Percentiles rank a stretch among this genome's conserved stretches.
Evolutionary conservation across 2,888 invertebrate genomes (phyloP).

Genomic region (Synanthedon tipuliformis): DNA sequence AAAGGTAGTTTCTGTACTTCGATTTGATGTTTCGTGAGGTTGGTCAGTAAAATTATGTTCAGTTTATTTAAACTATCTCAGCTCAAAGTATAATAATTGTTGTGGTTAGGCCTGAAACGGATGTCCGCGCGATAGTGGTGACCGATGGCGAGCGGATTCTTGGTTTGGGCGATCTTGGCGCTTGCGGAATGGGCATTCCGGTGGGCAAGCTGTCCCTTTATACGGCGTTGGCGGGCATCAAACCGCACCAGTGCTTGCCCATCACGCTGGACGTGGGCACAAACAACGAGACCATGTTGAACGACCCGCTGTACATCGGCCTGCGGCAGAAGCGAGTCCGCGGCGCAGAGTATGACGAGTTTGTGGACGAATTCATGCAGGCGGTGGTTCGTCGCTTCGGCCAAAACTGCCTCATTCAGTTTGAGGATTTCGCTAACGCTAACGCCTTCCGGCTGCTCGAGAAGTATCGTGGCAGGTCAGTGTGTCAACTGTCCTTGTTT

Average conservation of each 20-base stretch:
- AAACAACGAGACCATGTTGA: conserved; percentile 84
- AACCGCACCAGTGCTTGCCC: conserved; percentile 95
- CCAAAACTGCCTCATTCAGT: conserved; percentile 88
- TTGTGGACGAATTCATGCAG: conserved; percentile 97
- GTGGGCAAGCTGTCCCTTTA: conserved; percentile 97
- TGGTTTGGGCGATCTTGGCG: conserved; percentile 96
- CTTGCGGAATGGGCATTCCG: conserved; percentile 99
- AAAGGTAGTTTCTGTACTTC: too few species aligned
- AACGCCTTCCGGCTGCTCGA: conserved; percentile 95
- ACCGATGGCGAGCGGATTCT: conserved; percentile 99
- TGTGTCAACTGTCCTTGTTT: conserved; percentile 3
- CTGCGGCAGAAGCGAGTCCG: conserved; percentile 85
- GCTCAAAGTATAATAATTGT: not conserved
- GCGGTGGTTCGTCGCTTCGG: conserved; percentile 88
- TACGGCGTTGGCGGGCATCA: conserved; percentile 96
- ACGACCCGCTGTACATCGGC: conserved; percentile 97
- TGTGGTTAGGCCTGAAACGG: conserved; percentile 79
- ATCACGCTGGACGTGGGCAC: conserved; percentile 94
- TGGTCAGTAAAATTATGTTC: too few species aligned
- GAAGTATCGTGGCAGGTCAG: conserved; percentile 86
- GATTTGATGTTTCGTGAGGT: too few species aligned
- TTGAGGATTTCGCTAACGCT: conserved; percentile 98
- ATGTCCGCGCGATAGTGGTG: conserved; percentile 91
- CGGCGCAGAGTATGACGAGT: conserved; percentile 89
- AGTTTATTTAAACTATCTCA: too few species aligned